Base-by-base conservation (phyloP, 2,888 invertebrate species). In the Notocelia uddmanniana region DNA sequence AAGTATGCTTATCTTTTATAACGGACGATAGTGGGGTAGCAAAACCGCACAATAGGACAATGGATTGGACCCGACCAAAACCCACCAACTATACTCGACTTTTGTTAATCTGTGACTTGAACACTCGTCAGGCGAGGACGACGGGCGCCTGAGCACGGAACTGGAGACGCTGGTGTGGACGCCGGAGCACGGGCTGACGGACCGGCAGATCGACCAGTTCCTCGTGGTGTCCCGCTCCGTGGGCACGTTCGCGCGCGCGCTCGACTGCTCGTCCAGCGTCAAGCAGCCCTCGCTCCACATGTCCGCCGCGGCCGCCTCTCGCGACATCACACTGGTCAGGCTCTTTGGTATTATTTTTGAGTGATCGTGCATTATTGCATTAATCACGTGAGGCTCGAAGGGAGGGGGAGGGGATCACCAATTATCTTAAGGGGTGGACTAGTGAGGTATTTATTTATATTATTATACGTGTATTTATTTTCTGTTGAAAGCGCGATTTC, bases 151-250 rank as follows among this genome's bases (percentile, higher is more conserved):
- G 84, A 92, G 95, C 78, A 95, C 96, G 80, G 97, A 97, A 78
- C 92, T 98, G 81, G 99, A 99, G 92, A 97, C 98, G 74, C 93
- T 99, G 83, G 96, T 99, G 76, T 99, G 99, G 98, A 98, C 98
- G 76, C 98, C 99, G 59, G 95, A 97, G 82, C 98, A 99, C 93
- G 95, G 95, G 81, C 95, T 99, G 79, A 96, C 97, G 79, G 99
- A 99, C 94, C 95, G 98, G 84, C 98, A 99, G 94, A 99, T 99
- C 83, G 99, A 99, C 95, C 99, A 99, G 94, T 99, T 99, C 94
- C 96, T 99, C 83, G 99, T 99, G 82, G 96, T 97, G 77, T 97
- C 97, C 77, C 96, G 98, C 83, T 99, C 99, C 62, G 98, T 99
- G 79, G 99, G 99, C 79, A 99, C 99, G 77, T 99, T 99, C 94